These are phyloP conservation scores for Lepidothrix coronata DNA, from an alignment of 2,113 vertebrate species.

Conservation along the genomic window DNA sequence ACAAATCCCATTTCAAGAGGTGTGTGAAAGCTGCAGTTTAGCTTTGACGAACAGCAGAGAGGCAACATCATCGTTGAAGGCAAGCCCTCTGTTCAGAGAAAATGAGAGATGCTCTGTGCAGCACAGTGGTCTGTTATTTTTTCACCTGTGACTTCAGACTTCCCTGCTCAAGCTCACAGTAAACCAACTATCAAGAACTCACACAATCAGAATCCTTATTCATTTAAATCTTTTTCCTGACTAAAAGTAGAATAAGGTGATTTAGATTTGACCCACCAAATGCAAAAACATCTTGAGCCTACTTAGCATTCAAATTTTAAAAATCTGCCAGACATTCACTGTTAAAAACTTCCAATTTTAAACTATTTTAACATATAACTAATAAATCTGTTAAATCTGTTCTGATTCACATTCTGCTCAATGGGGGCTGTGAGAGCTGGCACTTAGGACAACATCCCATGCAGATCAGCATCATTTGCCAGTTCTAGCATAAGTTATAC, in stretches of 20 bases:
- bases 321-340: not conserved
- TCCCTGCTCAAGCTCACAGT: not conserved
- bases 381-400: not conserved
- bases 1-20: not conserved
- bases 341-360: not conserved
- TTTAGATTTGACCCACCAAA: not conserved
- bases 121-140: not conserved
- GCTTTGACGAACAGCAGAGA: not conserved
- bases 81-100: not conserved
- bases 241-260: not conserved
- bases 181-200: not conserved
- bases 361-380: not conserved
- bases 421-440: not conserved
- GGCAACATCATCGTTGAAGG: not conserved
- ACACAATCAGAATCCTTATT: not conserved
- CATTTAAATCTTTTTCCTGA: not conserved
- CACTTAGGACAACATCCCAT: not conserved
- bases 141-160: not conserved
- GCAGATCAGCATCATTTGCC: not conserved
- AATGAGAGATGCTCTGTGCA: fast-evolving
- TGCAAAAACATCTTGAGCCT: not conserved
- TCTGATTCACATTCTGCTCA: not conserved
- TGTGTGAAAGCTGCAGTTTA: not conserved
- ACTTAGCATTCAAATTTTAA: not conserved
- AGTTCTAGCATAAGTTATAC: not conserved